Evolutionary conservation across 2,113 vertebrate genomes (phyloP).

Genomic region (Leptosomus discolor): DNA sequence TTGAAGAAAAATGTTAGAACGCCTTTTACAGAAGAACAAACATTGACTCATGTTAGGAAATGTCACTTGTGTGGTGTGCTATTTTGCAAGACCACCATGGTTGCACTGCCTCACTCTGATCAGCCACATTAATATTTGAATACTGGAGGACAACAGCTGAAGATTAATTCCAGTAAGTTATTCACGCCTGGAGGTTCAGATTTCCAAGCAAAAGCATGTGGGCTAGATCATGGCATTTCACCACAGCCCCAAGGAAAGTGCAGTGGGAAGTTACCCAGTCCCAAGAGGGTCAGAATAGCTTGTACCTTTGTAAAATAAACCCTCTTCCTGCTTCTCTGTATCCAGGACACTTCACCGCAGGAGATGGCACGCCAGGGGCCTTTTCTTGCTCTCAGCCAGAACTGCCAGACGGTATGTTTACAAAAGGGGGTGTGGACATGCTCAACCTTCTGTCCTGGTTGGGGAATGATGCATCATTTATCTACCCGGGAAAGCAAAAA

Average conservation of each 20-base stretch:
- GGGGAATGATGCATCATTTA: neutral
- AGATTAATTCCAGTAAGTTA: constrained; percentile 50
- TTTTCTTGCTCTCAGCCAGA: neutral
- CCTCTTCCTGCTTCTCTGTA: neutral
- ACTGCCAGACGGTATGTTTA: neutral
- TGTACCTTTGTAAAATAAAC: neutral
- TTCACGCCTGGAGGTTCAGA: neutral
- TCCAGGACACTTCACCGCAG: neutral
- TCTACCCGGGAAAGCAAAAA: neutral
- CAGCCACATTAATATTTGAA: constrained; percentile 24
- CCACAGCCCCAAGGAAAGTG: neutral
- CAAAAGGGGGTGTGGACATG: neutral
- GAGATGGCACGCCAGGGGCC: neutral
- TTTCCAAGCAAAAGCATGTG: constrained; percentile 14
- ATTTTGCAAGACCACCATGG: constrained; percentile 26
- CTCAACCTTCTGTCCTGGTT: neutral
- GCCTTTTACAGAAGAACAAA: constrained; percentile 14
- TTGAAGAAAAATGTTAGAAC: neutral
- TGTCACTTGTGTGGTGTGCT: neutral
- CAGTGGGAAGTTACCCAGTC: neutral
- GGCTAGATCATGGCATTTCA: neutral
- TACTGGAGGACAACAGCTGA: neutral
- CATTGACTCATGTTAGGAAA: neutral
- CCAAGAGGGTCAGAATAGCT: neutral
- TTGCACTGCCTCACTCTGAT: neutral